phyloP scores from a whole-genome alignment of 2,797 vertebrate genomes.

The Sylvilagus floridanus region DNA sequence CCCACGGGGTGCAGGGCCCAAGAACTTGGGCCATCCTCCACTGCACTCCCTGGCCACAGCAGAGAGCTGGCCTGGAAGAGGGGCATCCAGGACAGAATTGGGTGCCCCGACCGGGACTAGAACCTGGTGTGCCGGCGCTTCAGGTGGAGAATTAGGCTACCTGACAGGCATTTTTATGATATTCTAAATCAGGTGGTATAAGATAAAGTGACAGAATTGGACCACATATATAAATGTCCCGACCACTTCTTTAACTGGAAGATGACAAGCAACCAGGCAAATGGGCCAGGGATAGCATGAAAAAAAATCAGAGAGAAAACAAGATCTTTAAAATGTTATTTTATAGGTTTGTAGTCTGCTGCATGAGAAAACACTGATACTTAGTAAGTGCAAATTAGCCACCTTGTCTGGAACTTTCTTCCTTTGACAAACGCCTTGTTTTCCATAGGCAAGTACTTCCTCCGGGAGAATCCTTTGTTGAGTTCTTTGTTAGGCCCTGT shows the following conservation, averaged over 20 bases:
- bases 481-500: not conserved
- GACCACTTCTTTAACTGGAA: not conserved
- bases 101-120: no score
- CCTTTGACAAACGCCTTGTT: not conserved
- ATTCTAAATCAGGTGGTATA: not conserved
- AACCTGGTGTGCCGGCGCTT: no score
- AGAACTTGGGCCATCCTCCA: no score
- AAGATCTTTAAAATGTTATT: not conserved
- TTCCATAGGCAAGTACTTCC: not conserved
- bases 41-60: no score
- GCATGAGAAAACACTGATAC: not conserved
- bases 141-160: not conserved
- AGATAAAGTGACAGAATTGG: constrained; percentile 10
- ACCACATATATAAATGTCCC: not conserved
- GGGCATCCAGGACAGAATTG: no score
- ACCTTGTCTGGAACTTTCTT: not conserved
- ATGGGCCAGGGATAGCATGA: not conserved
- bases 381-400: not conserved
- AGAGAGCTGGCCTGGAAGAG: no score
- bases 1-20: no score
- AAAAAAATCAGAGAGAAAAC: not conserved
- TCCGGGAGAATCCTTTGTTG: not conserved
- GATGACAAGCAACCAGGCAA: not conserved
- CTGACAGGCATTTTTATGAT: not conserved
- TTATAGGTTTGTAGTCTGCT: not conserved